A percentile compares a stretch with the other conserved stretches of the same genome.
Evolutionary conservation across 2,113 vertebrate genomes (phyloP).

Genomic region (Tenrec ecaudatus): DNA sequence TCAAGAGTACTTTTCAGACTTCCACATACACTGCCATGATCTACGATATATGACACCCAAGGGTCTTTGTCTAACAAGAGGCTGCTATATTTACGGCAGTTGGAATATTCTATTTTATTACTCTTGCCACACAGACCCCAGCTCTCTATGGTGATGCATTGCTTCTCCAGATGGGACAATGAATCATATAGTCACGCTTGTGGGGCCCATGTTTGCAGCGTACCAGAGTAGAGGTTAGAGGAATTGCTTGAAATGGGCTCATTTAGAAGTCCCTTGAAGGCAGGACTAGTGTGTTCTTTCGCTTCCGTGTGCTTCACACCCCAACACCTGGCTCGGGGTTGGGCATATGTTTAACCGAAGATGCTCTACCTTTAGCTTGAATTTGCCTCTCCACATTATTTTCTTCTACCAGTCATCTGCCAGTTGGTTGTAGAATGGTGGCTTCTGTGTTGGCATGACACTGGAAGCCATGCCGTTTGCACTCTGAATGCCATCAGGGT

Average conservation of each 20-base stretch:
- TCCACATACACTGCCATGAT: conserved; percentile 47
- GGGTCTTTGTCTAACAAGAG: conserved; percentile 65
- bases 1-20: conserved; percentile 47
- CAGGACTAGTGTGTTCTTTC: not conserved
- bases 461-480: not conserved
- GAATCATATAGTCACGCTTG: not conserved
- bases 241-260: not conserved
- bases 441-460: not conserved
- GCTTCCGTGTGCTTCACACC: not conserved
- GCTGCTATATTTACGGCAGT: conserved; percentile 38
- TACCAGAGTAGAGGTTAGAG: not conserved
- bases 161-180: conserved; percentile 56
- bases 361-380: not conserved
- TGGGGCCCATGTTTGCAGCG: not conserved
- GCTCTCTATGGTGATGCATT: conserved; percentile 59
- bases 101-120: conserved; percentile 74
- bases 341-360: not conserved
- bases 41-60: conserved; percentile 67
- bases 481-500: not conserved
- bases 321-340: not conserved
- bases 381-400: not conserved
- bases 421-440: not conserved
- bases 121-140: conserved; percentile 45
- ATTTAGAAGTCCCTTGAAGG: not conserved
- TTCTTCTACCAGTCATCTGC: not conserved